These are phyloP conservation scores for Himalopsyche japonica DNA, from an alignment of 2,888 invertebrate species.

Conservation along the genomic window DNA sequence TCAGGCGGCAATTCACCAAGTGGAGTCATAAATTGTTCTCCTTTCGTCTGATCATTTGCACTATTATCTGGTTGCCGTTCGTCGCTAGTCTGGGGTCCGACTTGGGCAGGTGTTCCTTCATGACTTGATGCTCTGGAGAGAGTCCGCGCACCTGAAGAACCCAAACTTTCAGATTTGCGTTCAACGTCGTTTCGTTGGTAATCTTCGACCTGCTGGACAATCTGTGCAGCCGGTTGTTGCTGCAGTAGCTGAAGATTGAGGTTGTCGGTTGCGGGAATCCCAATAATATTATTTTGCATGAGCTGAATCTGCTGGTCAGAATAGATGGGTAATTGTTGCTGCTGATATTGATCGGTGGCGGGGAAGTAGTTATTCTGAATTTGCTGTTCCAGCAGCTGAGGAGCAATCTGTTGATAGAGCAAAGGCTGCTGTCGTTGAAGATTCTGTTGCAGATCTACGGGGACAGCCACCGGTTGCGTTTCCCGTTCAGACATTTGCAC, in stretches of 20 bases:
- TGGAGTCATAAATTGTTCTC: slow-evolving; percentile 56
- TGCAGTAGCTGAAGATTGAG: background rate
- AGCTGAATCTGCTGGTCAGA: background rate
- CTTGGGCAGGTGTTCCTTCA: slow-evolving; percentile 58
- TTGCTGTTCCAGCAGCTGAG: slow-evolving; percentile 36
- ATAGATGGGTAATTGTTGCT: slow-evolving; percentile 39
- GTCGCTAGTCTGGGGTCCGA: background rate
- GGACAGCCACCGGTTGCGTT: background rate
- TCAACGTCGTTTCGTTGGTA: background rate
- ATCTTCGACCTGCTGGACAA: background rate
- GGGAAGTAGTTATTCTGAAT: background rate
- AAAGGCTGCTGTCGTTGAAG: slow-evolving; percentile 49
- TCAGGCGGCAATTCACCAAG: slow-evolving; percentile 53
- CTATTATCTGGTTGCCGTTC: slow-evolving; percentile 24
- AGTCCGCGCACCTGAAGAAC: slow-evolving; percentile 46
- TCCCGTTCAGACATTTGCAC: background rate
- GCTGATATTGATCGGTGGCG: slow-evolving; percentile 12
- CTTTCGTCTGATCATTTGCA: background rate
- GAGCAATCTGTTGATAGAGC: slow-evolving; percentile 18
- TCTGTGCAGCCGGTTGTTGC: background rate
- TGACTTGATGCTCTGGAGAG: slow-evolving; percentile 60
- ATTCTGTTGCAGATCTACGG: slow-evolving; percentile 36
- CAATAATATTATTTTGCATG: background rate
- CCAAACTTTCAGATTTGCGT: slow-evolving; percentile 35
- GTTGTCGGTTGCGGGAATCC: slow-evolving; percentile 21